Evolutionary conservation across 1,140 invertebrate species (phyloP), one percentile per base, ranked within the genome.

Genomic region (Drosophila truncata): DNA sequence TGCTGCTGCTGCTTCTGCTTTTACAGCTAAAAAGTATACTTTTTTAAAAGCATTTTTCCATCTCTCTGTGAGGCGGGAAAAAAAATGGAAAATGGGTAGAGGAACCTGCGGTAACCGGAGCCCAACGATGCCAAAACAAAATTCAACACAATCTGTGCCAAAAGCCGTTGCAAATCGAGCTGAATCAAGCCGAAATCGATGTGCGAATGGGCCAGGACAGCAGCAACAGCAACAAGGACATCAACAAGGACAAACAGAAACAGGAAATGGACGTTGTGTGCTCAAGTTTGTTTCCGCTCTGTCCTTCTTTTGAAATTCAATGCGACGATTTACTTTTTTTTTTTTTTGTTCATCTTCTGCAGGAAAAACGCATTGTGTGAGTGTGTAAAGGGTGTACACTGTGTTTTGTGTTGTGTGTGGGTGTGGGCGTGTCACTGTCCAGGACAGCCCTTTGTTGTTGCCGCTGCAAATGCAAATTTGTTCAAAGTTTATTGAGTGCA

Each of bases 401-500:
- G n/a, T n/a, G n/a, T n/a, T n/a, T n/a, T n/a, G n/a, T n/a, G n/a
- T n/a, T 52, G 6, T 65, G 49, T 60, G 35, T 33, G 57, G 29
- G 35, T 20, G 20, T 52, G 55, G 58, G 60, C 35, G 44, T 72
- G 57, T 71, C 44, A 42, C 50, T 60, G 70, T 72, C 66, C 70
- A 60, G 54, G 39, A 31, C 37, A 60, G 41, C 42, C 20, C 42
- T 55, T 62, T 66, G 57, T 61, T 39, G 52, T 72, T 82, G 78
- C 42, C 47, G 49, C 78, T 41, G 83, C 73, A 88, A 87, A 91
- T 91, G 87, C 87, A 91, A 91, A 91, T 91, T 91, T 87, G 87
- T 82, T 91, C 74, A 91, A 91, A 91, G 87, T 91, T 91, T 91
- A 91, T 91, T 91, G 87, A 91, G 87, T 91, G 87, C 87, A 91